phyloP scores from a whole-genome alignment of 1,140 invertebrate genomes.

The Bombus waltoni region DNA sequence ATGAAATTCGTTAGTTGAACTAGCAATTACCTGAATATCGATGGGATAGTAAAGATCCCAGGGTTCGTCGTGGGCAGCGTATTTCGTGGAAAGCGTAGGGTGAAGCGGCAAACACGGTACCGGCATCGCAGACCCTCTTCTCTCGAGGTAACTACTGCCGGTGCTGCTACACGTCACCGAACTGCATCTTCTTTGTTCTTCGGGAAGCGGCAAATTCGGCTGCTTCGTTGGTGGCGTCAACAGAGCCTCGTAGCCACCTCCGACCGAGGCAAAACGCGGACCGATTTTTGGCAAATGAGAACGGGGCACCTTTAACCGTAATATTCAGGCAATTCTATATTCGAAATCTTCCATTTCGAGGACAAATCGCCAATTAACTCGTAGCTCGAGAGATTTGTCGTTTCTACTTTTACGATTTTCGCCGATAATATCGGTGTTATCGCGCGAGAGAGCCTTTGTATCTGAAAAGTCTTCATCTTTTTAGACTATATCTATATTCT shows the following conservation, averaged over 20 bases:
- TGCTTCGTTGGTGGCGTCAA: constrained; percentile 85
- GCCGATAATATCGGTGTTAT: too few relatives aligned
- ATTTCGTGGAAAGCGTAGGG: constrained; percentile 78
- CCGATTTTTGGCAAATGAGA: constrained; percentile 78
- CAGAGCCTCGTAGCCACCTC: constrained; percentile 87
- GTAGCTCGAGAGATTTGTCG: too few relatives aligned
- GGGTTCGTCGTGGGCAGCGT: constrained; percentile 79
- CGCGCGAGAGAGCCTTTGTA: too few relatives aligned
- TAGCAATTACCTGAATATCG: constrained; percentile 85
- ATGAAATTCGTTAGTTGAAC: too few relatives aligned
- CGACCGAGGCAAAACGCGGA: constrained; percentile 87
- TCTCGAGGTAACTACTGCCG: constrained; percentile 90
- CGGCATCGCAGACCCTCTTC: constrained; percentile 89
- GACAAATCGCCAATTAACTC: too few relatives aligned
- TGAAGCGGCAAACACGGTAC: constrained; percentile 86
- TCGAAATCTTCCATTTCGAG: fast-evolving
- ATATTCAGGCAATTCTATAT: background rate
- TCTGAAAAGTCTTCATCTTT: too few relatives aligned
- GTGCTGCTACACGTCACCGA: constrained; percentile 92
- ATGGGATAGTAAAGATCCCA: constrained; percentile 88
- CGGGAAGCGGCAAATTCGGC: constrained; percentile 79
- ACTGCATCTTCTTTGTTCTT: constrained; percentile 87
- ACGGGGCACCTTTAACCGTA: constrained; percentile 75
- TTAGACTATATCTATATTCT: too few relatives aligned
- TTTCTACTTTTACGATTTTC: too few relatives aligned